Base-by-base conservation (phyloP, 2,113 vertebrate genomes). In the Paraplagusia blochii region DNA sequence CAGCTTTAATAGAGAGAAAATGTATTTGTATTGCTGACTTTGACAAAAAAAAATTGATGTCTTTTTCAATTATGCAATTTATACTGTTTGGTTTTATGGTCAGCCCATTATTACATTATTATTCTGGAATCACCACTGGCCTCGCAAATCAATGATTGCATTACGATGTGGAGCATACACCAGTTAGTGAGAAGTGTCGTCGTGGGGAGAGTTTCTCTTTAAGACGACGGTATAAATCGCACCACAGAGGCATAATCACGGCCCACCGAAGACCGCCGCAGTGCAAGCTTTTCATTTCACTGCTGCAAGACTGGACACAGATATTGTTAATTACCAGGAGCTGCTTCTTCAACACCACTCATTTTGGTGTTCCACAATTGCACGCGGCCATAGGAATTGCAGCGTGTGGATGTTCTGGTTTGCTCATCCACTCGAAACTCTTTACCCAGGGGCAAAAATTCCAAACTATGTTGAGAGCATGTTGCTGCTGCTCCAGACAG, bases 291-390 rank as follows among this genome's bases (percentile, higher is more conserved):
- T 49, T 69, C 57, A 69, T 61, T 61, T 29, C 29, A 15, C 42
- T 40, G 47, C 19, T 13, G n/a, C 53, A 18, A 18, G 53, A 34
- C 58, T 46, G 53, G 42, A 46, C 13, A 22, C 35, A 43, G 42
- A 63, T 33, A 3, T 10, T 7, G 35, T 45, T 51, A 40, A 51
- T 63, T 52, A 47, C 59, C 13, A 19, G 18, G 53, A 46, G 16
- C 9, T 22, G 1, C 34, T 58, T 44, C 14, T 58, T 44, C 14
- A 36, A 19, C 46, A 40, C 34, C 16, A 18, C 15, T 58, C 59
- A 58, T 58, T 43, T 63, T 47, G 19, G 42, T 57, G 11, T 55
- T 57, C 33, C 22, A 48, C 19, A 47, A 48, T 39, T 49, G 29
- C 60, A 46, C 3, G 43, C 35, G 7, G 17, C n/a, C 34, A 11